phyloP scores from a whole-genome alignment of 1,140 invertebrate species.

The Drosophila quadrilineata region DNA sequence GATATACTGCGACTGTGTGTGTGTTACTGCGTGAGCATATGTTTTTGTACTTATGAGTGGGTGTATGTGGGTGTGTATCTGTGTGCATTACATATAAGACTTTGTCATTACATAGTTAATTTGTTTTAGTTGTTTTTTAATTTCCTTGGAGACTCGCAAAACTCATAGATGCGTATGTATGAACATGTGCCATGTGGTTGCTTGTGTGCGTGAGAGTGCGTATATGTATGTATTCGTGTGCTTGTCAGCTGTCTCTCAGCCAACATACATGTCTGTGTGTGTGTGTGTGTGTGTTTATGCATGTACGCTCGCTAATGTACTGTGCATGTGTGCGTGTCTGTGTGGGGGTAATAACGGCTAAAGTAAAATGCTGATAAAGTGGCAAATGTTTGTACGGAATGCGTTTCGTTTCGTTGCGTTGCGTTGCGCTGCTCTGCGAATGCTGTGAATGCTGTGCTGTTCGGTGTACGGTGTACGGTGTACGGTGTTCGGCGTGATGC shows the following conservation, averaged over 20 bases:
- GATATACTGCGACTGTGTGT: too few relatives aligned
- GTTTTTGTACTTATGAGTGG: not conserved
- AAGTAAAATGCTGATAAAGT: slow-evolving; percentile 79
- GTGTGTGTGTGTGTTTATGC: not conserved
- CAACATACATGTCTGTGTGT: not conserved
- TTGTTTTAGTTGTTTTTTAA: slow-evolving; percentile 80
- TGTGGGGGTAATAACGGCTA: slow-evolving; percentile 74
- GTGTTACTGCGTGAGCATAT: slow-evolving; percentile 11
- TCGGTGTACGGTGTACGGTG: too few relatives aligned
- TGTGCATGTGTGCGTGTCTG: slow-evolving; percentile 43
- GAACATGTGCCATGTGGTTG: not conserved
- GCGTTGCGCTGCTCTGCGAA: too few relatives aligned
- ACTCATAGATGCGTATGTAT: slow-evolving; percentile 53
- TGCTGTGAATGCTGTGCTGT: too few relatives aligned
- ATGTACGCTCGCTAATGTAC: slow-evolving; percentile 54
- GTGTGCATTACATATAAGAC: slow-evolving; percentile 46
- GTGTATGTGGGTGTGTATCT: not conserved
- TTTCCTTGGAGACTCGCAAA: slow-evolving; percentile 77
- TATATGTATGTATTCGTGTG: too few relatives aligned
- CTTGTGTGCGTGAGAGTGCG: not conserved
- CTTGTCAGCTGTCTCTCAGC: too few relatives aligned
- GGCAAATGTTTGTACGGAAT: slow-evolving; percentile 50
- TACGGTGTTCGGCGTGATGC: slow-evolving; percentile 48
- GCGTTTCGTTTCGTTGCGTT: too few relatives aligned
- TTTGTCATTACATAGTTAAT: slow-evolving; percentile 79